Base-by-base conservation (phyloP, 2,888 invertebrate genomes). In the Arenicola marina region DNA sequence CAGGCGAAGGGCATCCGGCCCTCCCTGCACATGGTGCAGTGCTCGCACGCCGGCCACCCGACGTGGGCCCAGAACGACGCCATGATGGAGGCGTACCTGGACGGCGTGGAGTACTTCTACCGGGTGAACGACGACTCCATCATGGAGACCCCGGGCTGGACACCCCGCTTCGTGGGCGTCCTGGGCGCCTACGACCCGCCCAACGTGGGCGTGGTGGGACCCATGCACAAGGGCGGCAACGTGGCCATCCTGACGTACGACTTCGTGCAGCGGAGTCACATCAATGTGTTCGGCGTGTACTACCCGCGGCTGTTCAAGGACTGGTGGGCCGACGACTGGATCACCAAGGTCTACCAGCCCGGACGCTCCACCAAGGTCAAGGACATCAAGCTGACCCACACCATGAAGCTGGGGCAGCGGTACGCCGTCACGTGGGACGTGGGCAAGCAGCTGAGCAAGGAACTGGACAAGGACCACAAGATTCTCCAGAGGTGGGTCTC, bases 41-140 rank as follows among this genome's bases (percentile, higher is more conserved):
- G 72, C 53, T 51, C 28, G 2, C 69, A 72, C 51, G 32, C 26
- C 11, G 56, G 60, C n/a, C 46, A 58, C 21, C 72, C 72, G 15
- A 66, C 71, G 26, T 72, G 72, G 72, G 69, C 72, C 7, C 72
- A 72, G 62, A 72, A 72, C 51, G 72, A 72, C 34, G 72, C 72
- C 46, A 70, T 71, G 70, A 63, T 70, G 51, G 67, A 62, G 26
- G 71, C 71, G 4, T 71, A 68, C 58, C 59, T 71, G 2, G 68
- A 67, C 31, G 56, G 61, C 31, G 43, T 51, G 3, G 66, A 62
- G 1, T 72, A 68, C 48, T 72, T 59, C 63, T 72, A 69, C 63
- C 57, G 72, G 2, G 56, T 72, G 31, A 68, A 65, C 34, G 69
- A 69, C 43, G 69, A 69, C 63, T 58, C 65, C 28, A 32, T 54